Evolutionary conservation across 2,113 vertebrate species (phyloP), one percentile per base, ranked within the genome.

Genomic region (Paralichthys olivaceus): DNA sequence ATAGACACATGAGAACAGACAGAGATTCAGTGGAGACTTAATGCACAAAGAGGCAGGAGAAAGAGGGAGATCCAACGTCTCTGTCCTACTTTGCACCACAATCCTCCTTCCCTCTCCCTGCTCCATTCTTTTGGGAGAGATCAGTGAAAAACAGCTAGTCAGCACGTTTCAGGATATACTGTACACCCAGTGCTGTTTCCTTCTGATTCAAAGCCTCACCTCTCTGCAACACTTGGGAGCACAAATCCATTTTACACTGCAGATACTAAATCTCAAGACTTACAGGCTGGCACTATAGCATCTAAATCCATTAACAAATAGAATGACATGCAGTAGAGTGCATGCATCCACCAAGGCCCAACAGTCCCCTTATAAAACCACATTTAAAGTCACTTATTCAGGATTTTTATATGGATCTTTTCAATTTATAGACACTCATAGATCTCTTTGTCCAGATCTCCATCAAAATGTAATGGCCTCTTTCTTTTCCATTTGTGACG

Each of bases 51-150:
- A 60, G 32, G 64, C 15, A 1, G 57, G 53, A 47, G 45, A 6
- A 54, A 73, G 55, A 77, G 55, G 54, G 37, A 77, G 63, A 77
- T 49, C 47, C 71, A 79, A 63, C 67, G 55, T 53, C 54, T 20
- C 58, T 81, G 83, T 87, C 84, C 87, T 84, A 86, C 63, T 90
- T 89, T 84, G 55, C 59, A 49, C 53, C 54, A 80, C 62, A 58
- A 51, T 28, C 5, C 56, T 61, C 26, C 37, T 14, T 76, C 60
- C 69, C 45, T 72, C 70, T 71, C 58, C 29, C 60, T 69, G 76
- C 62, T 85, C 55, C 23, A 68, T 73, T 83, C 81, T 86, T 79
- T 72, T 74, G 85, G 85, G 75, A 87, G 43, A 29, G 67, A 84
- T 84, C 68, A 63, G 80, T 78, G 57, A 88, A 80, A 84, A 89